Base-by-base conservation (phyloP, 2,888 invertebrate species). In the Fragum sueziense region DNA sequence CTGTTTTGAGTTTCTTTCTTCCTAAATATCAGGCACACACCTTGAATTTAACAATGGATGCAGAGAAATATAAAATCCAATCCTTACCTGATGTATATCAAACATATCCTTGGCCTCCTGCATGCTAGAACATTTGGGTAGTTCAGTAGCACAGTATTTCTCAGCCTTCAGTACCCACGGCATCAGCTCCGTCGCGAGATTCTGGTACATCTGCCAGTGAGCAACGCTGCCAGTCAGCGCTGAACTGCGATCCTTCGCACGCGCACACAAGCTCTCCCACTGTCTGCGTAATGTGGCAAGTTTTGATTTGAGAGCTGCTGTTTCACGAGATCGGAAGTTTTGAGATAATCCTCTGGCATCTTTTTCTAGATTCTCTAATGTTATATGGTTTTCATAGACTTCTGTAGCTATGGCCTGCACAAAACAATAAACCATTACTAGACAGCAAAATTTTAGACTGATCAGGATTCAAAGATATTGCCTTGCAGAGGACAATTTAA, bases 101-200 rank as follows among this genome's bases (percentile, higher is more conserved):
- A 90, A 90, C 57, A 91, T 86, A 51, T 91, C 88, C 72, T 90
- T 88, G 17, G 97, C 97, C 94, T 98, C 97, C 82, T 95, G 94
- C 71, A 98, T 94, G 59, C 95, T 96, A 3, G 95, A 94, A 25
- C 97, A 97, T 93, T 97, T 97, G 6, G 96, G 95, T 11, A 95
- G 93, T 31, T 95, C 95, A 80, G 95, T 95, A 25, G 95, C 95
- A 33, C 97, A 95, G 93, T 96, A 96, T n/a, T 96, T 93, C 94
- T 98, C 98, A 25, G 97, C 96, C 91, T 96, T 95, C 92, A 97
- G 97, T 74, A 98, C 95, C 96, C 97, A 97, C 0, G 97, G 97
- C 91, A 96, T 96, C 70, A 98, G 95, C 92, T 96, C 95, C 79
- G 96, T 95, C 37, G 97, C 87, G 47, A 92, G 90, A 74, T 95